These are phyloP conservation scores for Hydrotaea diabolus DNA, from an alignment of 2,888 invertebrate species.

Conservation along the genomic window DNA sequence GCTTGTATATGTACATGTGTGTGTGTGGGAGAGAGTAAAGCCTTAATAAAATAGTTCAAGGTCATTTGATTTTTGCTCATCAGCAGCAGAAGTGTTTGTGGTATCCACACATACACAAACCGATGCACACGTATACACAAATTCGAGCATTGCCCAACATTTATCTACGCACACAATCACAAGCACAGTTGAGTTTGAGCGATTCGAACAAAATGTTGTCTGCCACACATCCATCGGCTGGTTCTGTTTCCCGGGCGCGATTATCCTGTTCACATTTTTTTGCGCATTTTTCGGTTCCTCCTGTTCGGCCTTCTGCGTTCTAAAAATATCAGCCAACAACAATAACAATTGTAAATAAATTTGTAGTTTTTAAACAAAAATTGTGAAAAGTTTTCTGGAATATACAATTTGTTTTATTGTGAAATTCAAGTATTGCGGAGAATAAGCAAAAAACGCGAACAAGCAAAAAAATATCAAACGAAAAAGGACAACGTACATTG, in stretches of 20 bases:
- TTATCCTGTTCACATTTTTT: background rate
- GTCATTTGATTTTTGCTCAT: slow-evolving; percentile 70
- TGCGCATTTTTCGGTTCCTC: background rate
- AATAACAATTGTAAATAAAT: background rate
- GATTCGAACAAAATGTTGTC: slow-evolving; percentile 70
- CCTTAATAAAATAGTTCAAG: slow-evolving; percentile 76
- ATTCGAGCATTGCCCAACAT: slow-evolving; percentile 18
- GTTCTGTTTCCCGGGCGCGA: slow-evolving; percentile 39
- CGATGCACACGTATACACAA: slow-evolving; percentile 40
- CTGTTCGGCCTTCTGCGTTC: too few species aligned
- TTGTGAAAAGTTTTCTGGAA: background rate
- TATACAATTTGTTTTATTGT: slow-evolving; percentile 32
- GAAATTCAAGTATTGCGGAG: slow-evolving; percentile 34
- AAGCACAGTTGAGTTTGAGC: slow-evolving; percentile 60
- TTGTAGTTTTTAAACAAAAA: background rate
- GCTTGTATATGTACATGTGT: slow-evolving; percentile 4
- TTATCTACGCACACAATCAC: slow-evolving; percentile 46
- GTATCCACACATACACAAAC: slow-evolving; percentile 71
- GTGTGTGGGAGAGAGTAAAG: slow-evolving; percentile 56
- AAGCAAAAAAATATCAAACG: background rate
- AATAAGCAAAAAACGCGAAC: background rate
- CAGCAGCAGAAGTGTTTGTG: slow-evolving; percentile 72
- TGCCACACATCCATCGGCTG: slow-evolving; percentile 6
- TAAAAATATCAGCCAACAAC: too few species aligned
- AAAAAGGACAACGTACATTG: background rate